Evolutionary conservation across 2,797 vertebrate genomes (phyloP), one percentile per base, ranked within the genome.

Genomic region (Mormyrus hasselquistii): DNA sequence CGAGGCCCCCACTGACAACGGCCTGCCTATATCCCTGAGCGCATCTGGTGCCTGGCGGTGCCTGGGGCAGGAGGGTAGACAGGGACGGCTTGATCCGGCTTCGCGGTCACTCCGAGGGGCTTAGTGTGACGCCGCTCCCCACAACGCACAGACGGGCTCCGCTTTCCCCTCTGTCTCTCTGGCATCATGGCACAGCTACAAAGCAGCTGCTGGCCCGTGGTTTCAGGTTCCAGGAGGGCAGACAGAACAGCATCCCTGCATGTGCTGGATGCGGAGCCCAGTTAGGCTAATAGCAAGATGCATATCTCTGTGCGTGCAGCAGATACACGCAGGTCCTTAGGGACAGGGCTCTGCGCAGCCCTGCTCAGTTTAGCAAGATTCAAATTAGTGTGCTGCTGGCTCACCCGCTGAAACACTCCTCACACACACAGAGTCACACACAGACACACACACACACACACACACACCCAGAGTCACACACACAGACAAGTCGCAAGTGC

Each of bases 21-120:
- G 84, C 84, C 22, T 50, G 47, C n/a, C 7, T 29, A 9, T 86
- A 25, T 86, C 84, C 14, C 84, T 16, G 22, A 53, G 10, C 25
- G 84, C 84, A 86, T 86, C 84, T 86, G 84, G 84, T 86, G 49
- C 49, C 50, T 86, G 49, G 29, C 52, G 14, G 50, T 38, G 84
- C 84, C n/a, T 6, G 22, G 50, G 84, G 3, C 3, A 4, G 10
- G 84, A 52, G 25, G 19, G 44, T 2, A 22, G 73, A 38, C 38
- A 10, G 79, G 44, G 79, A 49, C 0, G 16, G 79, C n/a, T 49
- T 86, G 52, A 53, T 86, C 84, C 49, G 84, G 84, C 50, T 53
- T 55, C 52, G 5, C 16, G 10, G 84, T 38, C 50, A 16, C 84
- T 34, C 49, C 34, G 29, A 34, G 50, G 12, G 29, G 47, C 49